A percentile compares a stretch with the other conserved stretches of the same genome.
Evolutionary conservation across 2,888 invertebrate genomes (phyloP).

Genomic region (Hydroisotoma schaefferi): DNA sequence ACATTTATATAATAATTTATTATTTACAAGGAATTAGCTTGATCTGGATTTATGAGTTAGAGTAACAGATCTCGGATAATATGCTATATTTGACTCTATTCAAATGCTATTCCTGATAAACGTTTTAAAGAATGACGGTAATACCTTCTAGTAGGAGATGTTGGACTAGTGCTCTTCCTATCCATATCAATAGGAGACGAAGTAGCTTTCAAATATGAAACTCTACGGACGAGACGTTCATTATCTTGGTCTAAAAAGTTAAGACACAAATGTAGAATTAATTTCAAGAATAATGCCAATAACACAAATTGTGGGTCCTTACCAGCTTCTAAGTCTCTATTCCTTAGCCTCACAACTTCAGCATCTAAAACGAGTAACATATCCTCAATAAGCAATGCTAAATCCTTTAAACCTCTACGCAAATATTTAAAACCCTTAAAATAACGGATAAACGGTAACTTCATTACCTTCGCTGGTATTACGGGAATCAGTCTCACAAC

Average conservation of each 20-base stretch:
- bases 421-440: too few relatives aligned
- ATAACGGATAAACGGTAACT: too few relatives aligned
- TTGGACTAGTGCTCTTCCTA: slow-evolving; percentile 46
- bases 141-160: slow-evolving; percentile 48
- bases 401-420: too few relatives aligned
- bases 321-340: slow-evolving; percentile 46
- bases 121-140: too few relatives aligned
- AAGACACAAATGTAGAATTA: background rate
- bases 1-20: too few relatives aligned
- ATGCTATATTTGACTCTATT: too few relatives aligned
- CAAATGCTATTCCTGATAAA: too few relatives aligned
- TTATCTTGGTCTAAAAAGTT: slow-evolving; percentile 66
- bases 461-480: too few relatives aligned
- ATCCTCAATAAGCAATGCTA: too few relatives aligned
- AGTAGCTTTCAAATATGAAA: slow-evolving; percentile 92
- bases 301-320: slow-evolving; percentile 8
- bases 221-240: slow-evolving; percentile 78
- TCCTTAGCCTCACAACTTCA: slow-evolving; percentile 47
- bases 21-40: too few relatives aligned
- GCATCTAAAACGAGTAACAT: slow-evolving; percentile 23
- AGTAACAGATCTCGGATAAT: too few relatives aligned
- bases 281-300: background rate
- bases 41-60: too few relatives aligned
- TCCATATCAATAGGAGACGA: slow-evolving; percentile 52
- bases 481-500: slow-evolving; percentile 48